Evolutionary conservation across 2,888 invertebrate genomes (phyloP), one percentile per base, ranked within the genome.

Genomic region (Myopa tessellatipennis): DNA sequence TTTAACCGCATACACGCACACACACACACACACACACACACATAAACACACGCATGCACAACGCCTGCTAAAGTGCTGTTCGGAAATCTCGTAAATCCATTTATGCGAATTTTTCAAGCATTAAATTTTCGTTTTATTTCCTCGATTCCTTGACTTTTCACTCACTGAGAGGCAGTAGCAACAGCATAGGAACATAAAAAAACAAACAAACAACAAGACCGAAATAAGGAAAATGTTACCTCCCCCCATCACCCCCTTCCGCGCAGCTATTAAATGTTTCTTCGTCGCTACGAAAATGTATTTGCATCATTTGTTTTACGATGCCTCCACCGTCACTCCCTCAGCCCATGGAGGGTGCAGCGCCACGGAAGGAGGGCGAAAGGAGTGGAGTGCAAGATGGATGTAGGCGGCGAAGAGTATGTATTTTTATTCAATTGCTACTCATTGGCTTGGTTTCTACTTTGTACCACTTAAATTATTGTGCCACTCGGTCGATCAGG

Each of bases 101-200:
- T 85, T 85, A 85, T 83, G 83, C 84, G 84, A 84, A 82, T 85
- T 85, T 85, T 83, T 84, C 83, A 85, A 84, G 85, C 85, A 85
- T 85, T 85, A 85, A 85, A 85, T 85, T 85, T 85, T 82, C 83
- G 83, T 85, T 84, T 83, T 83, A 83, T 83, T 82, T 82, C 83
- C 84, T 83, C 83, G 84, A 84, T 84, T 63, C 63, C 50, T 26
- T 16, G 18, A 72, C 70, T 68, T 60, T 55, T 10, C 34, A 0
- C 7, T 4, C 26, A 26, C 26, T 26, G 26, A 26, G 1, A 2
- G 26, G 26, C 26, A 26, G 26, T 2, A 26, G 26, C 26, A 26
- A 2, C 26, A 26, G 26, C 26, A 26, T 1, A 26, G 26, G 26
- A 26, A 26, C 26, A 26, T 2, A 10, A 52, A 4, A n/a, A 63